Base-by-base conservation (phyloP, 1,140 invertebrate species). In the Nasonia longicornis region DNA sequence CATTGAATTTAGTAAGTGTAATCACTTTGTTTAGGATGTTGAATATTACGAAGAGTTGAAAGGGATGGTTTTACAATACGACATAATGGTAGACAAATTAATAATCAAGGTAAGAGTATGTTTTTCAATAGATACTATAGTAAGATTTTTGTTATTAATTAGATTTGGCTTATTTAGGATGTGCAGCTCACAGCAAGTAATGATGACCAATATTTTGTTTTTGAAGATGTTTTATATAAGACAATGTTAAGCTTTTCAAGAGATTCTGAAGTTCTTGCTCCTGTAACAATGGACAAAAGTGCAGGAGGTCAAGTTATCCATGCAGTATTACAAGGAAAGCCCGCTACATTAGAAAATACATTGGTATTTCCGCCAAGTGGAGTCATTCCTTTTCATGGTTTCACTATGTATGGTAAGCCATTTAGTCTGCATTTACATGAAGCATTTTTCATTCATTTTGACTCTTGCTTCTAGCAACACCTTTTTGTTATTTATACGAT, bases 181-280 rank as follows among this genome's bases (percentile, higher is more conserved):
- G 96, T 99, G 4, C 97, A 98, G 89, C 89, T 98, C 63, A 99
- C 97, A 14, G 97, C 97, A 0, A 97, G 97, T 7, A 99, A 99
- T 89, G 98, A 99, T 88, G 97, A 99, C 88, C 97, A 98, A 87
- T 98, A 99, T 89, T 99, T 99, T 91, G 97, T 99, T 0, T 99
- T 98, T 90, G 97, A 98, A 92, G 98, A 99, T 90, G 93, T 98
- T 63, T 91, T 99, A 0, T 98, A 98, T 89, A 97, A 98, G 92
- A 96, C 96, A 87, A 94, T 99, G 92, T 88, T 99, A 35, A 98
- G 97, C 85, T 98, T 99, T 90, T 97, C 96, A 20, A 93, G 97
- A 79, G 97, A 99, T 89, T 94, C 95, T 0, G 94, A 95, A 85
- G 93, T 98, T 16, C 90, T 97, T 81, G 93, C 91, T 74, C 92